Conservation (phyloP, 2,888 invertebrate genomes). For the Steinernema hermaphroditum region DNA sequence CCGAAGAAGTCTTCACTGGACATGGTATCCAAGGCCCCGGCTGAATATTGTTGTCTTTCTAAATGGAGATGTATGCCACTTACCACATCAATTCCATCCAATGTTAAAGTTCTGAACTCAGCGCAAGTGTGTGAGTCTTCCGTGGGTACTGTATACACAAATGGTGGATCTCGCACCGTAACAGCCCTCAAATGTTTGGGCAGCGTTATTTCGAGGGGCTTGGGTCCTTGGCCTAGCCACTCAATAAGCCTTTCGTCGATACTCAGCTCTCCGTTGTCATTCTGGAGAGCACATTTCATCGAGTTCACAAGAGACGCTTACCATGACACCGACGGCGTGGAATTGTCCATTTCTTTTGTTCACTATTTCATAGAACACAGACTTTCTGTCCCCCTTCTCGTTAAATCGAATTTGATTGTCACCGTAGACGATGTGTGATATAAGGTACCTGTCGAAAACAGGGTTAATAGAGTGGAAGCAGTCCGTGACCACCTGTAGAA, state of each 20-base stretch:
- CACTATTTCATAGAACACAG: slow-evolving; percentile 44
- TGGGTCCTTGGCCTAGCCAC: slow-evolving; percentile 51
- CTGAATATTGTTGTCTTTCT: slow-evolving; percentile 44
- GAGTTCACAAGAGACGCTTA: no score
- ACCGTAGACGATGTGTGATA: slow-evolving; percentile 37
- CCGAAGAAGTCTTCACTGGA: slow-evolving; percentile 38
- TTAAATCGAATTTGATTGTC: slow-evolving; percentile 44
- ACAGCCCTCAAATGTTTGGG: slow-evolving; percentile 59
- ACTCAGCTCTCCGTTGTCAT: slow-evolving; percentile 40
- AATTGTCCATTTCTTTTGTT: slow-evolving; percentile 34
- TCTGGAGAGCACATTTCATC: slow-evolving; percentile 32
- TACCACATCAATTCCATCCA: slow-evolving; percentile 51
- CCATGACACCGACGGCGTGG: slow-evolving; percentile 40
- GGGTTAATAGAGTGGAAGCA: no score
- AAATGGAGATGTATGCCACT: slow-evolving; percentile 32
- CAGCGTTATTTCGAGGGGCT: slow-evolving; percentile 58
- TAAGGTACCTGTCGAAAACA: slow-evolving; percentile 38
- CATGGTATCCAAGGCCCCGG: slow-evolving; percentile 61
- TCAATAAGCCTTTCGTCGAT: slow-evolving; percentile 52
- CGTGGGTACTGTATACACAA: slow-evolving; percentile 56
- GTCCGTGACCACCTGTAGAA: slow-evolving; percentile 41
- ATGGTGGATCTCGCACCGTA: slow-evolving; percentile 58
- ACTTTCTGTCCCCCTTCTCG: slow-evolving; percentile 44
- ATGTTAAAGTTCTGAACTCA: slow-evolving; percentile 34
- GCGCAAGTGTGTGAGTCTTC: slow-evolving; percentile 44